These are phyloP conservation scores for Gasteruption jaculator DNA, from an alignment of 2,888 invertebrate genomes.

Conservation along the genomic window DNA sequence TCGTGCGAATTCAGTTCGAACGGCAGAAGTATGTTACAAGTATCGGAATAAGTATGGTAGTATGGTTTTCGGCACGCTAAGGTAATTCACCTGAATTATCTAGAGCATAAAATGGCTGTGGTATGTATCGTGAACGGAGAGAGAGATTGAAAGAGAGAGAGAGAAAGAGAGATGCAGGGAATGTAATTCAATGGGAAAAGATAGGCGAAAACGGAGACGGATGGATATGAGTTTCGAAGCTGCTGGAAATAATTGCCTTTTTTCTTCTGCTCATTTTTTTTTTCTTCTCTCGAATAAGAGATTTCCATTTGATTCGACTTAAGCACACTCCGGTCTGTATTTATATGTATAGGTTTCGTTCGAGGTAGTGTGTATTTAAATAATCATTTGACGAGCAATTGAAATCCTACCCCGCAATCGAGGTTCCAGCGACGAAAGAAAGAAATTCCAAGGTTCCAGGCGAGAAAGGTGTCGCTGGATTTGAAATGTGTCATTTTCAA, in stretches of 20 bases:
- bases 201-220: slow-evolving; percentile 11
- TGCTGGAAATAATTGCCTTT: slow-evolving; percentile 35
- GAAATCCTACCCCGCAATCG: too few relatives aligned
- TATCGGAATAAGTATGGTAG: slow-evolving; percentile 43
- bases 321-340: too few relatives aligned
- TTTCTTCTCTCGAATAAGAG: neutral
- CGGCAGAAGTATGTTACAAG: slow-evolving; percentile 21
- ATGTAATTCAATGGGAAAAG: slow-evolving; percentile 10
- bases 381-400: too few relatives aligned
- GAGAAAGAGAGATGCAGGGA: slow-evolving; percentile 13
- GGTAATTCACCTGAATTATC: slow-evolving; percentile 41
- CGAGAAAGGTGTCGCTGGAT: too few relatives aligned
- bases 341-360: too few relatives aligned
- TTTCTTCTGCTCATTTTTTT: neutral
- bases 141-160: slow-evolving; percentile 17
- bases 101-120: slow-evolving; percentile 47
- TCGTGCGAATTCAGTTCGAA: too few relatives aligned
- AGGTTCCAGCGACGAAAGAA: too few relatives aligned
- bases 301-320: too few relatives aligned
- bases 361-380: too few relatives aligned
- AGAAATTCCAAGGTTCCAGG: too few relatives aligned
- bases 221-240: slow-evolving; percentile 19
- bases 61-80: slow-evolving; percentile 45
- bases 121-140: too few relatives aligned
- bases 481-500: too few relatives aligned